A percentile compares a stretch with the other conserved stretches of the same genome.
These are phyloP conservation scores for Pachyuromys duprasi DNA, from an alignment of 2,797 vertebrate species.

Conservation along the genomic window DNA sequence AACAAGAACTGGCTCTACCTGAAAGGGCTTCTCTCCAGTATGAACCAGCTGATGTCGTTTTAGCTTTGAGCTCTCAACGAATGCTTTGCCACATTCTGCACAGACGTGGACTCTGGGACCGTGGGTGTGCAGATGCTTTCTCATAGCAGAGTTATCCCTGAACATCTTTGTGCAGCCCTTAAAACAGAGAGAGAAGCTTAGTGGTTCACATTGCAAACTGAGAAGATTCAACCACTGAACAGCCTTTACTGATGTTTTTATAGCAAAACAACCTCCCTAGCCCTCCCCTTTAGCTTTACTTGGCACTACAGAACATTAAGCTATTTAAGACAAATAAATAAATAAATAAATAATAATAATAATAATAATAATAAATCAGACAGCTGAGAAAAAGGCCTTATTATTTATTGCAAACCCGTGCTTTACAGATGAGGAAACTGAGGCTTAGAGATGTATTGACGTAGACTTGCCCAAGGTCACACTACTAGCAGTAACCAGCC, in stretches of 20 bases:
- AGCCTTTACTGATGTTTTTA: conserved; percentile 61
- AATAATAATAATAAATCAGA: conserved; percentile 37
- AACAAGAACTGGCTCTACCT: conserved; percentile 87
- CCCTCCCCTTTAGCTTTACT: background rate
- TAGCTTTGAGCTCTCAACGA: conserved; percentile 98
- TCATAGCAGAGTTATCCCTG: conserved; percentile 99
- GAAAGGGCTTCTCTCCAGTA: conserved; percentile 99
- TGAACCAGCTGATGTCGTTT: conserved; percentile 99
- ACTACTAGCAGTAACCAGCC: conserved; percentile 41
- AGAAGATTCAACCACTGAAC: background rate
- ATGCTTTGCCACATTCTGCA: conserved; percentile 98
- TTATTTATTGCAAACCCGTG: conserved; percentile 55
- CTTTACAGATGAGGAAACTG: conserved; percentile 81
- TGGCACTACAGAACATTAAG: background rate
- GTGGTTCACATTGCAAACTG: conserved; percentile 23
- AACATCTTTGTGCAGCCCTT: conserved; percentile 99
- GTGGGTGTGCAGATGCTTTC: conserved; percentile 98
- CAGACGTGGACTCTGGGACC: conserved; percentile 98
- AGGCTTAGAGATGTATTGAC: conserved; percentile 75
- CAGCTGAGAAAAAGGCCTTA: conserved; percentile 64
- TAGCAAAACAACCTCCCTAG: background rate
- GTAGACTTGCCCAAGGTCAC: conserved; percentile 80
- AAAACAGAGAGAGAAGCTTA: conserved; percentile 80
- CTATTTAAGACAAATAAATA: conserved; percentile 44
- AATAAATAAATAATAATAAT: too few species aligned